phyloP scores from a whole-genome alignment of 2,888 invertebrate species.

The Lasiommata megera region DNA sequence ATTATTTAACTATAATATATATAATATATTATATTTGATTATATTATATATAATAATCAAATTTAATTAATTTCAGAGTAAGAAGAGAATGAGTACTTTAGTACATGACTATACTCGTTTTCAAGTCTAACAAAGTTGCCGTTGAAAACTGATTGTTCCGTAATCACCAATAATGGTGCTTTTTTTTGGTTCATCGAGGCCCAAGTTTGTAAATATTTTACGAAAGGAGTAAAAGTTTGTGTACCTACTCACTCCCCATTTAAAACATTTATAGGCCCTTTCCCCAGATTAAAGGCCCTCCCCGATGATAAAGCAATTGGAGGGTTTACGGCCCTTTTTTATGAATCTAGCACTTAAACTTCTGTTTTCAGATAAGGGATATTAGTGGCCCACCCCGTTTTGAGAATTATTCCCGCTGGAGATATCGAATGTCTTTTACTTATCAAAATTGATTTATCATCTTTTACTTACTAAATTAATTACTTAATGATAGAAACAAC shows the following conservation, averaged over 20 bases:
- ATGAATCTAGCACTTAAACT: conserved; percentile 18
- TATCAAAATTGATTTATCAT: not conserved
- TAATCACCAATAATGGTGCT: not conserved
- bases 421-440: not conserved
- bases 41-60: too few relatives aligned
- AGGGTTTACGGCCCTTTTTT: conserved; percentile 12
- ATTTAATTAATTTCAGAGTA: too few relatives aligned
- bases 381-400: conserved; percentile 8
- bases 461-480: too few relatives aligned
- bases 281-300: conserved; percentile 13
- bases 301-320: conserved; percentile 19
- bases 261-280: conserved; percentile 17
- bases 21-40: too few relatives aligned
- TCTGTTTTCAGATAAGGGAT: conserved; percentile 14
- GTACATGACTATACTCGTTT: too few relatives aligned
- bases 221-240: not conserved
- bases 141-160: too few relatives aligned
- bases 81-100: too few relatives aligned
- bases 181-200: not conserved
- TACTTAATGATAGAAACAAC: too few relatives aligned
- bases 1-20: too few relatives aligned
- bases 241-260: not conserved
- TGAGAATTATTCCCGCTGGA: not conserved
- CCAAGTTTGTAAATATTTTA: conserved; percentile 3
- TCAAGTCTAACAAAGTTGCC: too few relatives aligned